phyloP scores from a whole-genome alignment of 2,888 invertebrate species.

The Microctonus brassicae region DNA sequence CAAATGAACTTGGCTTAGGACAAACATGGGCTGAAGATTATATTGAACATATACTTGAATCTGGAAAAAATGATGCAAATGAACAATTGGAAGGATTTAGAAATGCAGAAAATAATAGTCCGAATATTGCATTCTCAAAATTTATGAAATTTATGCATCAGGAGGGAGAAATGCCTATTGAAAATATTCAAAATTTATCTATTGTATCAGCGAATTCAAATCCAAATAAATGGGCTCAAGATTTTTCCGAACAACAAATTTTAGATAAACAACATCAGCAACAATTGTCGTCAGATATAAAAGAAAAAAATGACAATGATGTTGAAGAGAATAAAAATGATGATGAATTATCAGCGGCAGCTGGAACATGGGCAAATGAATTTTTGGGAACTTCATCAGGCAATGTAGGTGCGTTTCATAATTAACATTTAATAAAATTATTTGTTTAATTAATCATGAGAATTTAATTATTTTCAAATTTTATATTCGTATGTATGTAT shows the following conservation, averaged over 20 bases:
- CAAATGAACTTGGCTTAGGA: slow-evolving; percentile 69
- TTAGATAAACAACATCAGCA: slow-evolving; percentile 58
- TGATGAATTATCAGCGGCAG: slow-evolving; percentile 56
- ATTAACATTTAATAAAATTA: background rate
- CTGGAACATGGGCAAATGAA: slow-evolving; percentile 65
- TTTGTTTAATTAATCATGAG: background rate
- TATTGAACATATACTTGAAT: slow-evolving; percentile 65
- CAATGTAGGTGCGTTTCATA: slow-evolving; percentile 50
- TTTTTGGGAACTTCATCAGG: slow-evolving; percentile 55
- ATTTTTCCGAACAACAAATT: slow-evolving; percentile 67
- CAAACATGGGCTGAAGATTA: slow-evolving; percentile 79
- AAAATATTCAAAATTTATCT: slow-evolving; percentile 64
- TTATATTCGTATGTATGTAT: too few relatives aligned
- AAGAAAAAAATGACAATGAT: slow-evolving; percentile 53
- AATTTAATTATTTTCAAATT: slow-evolving; percentile 9
- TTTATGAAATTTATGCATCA: slow-evolving; percentile 89
- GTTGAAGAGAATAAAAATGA: slow-evolving; percentile 49
- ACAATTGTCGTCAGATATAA: slow-evolving; percentile 38
- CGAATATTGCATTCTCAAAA: slow-evolving; percentile 81
- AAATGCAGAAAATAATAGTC: slow-evolving; percentile 75
- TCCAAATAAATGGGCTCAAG: slow-evolving; percentile 71
- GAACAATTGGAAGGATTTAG: slow-evolving; percentile 73
- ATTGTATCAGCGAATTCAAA: slow-evolving; percentile 64
- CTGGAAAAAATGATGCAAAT: slow-evolving; percentile 64
- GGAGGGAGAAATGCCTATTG: slow-evolving; percentile 75